phyloP scores from a whole-genome alignment of 2,113 vertebrate genomes.

The Lucifuga dentata region DNA sequence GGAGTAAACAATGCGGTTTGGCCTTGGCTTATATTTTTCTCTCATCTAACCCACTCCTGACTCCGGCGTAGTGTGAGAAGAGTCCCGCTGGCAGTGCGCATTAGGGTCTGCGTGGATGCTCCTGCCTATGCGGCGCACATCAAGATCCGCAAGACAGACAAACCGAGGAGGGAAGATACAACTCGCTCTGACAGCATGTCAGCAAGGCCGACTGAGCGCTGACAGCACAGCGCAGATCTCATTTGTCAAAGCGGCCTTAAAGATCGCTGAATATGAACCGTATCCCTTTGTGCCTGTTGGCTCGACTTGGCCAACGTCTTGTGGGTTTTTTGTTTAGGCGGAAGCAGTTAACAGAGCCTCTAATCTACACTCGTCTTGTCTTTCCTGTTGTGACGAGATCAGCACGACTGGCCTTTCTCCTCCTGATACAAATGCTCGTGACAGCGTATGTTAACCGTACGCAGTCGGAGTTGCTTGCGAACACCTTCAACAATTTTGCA shows the following conservation, averaged over 20 bases:
- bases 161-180: slow-evolving; percentile 25
- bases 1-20: slow-evolving; percentile 7
- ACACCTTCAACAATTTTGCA: too few relatives aligned
- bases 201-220: slow-evolving; percentile 19
- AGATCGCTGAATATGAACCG: slow-evolving; percentile 31
- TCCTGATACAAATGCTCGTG: too few relatives aligned
- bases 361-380: too few relatives aligned
- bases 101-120: slow-evolving; percentile 19
- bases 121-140: slow-evolving; percentile 19
- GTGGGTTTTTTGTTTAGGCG: neutral
- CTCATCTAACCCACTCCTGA: neutral
- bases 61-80: neutral
- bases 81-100: slow-evolving; percentile 11
- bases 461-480: too few relatives aligned
- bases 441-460: too few relatives aligned
- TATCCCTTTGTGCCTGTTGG: slow-evolving; percentile 12
- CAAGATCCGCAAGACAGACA: slow-evolving; percentile 28
- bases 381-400: too few relatives aligned
- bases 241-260: slow-evolving; percentile 36
- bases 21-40: neutral
- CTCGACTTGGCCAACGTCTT: slow-evolving; percentile 18
- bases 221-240: slow-evolving; percentile 32
- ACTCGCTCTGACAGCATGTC: slow-evolving; percentile 48
- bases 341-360: too few relatives aligned
- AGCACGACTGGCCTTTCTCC: too few relatives aligned